Conservation (phyloP, 1,140 invertebrate genomes). For the Oryctes rhinoceros region DNA sequence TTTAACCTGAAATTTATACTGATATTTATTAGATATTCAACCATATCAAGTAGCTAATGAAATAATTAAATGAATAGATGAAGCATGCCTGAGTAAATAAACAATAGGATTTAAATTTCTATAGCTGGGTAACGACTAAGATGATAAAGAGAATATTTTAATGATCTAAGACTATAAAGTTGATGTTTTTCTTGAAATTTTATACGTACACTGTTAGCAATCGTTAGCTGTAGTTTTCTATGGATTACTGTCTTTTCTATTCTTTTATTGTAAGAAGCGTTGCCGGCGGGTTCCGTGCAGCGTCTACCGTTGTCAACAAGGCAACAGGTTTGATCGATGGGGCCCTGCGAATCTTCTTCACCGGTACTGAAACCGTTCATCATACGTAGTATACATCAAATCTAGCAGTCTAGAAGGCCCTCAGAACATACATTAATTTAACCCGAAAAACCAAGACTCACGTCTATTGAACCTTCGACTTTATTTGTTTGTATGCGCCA, state of each 20-base stretch:
- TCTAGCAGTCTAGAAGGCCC: background rate
- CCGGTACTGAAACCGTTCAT: slow-evolving; percentile 90
- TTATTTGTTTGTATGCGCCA: slow-evolving; percentile 29
- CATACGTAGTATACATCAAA: slow-evolving; percentile 38
- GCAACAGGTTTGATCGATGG: slow-evolving; percentile 91
- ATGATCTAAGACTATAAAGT: no score
- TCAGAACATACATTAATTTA: background rate
- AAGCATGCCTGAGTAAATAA: no score
- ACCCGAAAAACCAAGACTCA: background rate
- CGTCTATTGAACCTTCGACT: slow-evolving; percentile 20
- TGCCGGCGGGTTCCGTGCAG: slow-evolving; percentile 88
- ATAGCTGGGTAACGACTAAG: no score
- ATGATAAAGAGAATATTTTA: no score
- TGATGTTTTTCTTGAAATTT: background rate
- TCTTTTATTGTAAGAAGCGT: slow-evolving; percentile 95
- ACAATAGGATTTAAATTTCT: no score
- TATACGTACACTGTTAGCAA: slow-evolving; percentile 79
- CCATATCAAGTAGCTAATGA: no score
- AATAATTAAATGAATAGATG: no score
- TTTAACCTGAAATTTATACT: slow-evolving; percentile 72
- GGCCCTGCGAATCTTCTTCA: slow-evolving; percentile 85
- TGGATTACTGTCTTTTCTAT: slow-evolving; percentile 97
- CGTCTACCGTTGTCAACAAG: slow-evolving; percentile 88
- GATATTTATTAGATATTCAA: no score
- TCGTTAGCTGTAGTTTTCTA: slow-evolving; percentile 86